Percentiles rank a stretch among this genome's conserved stretches.
Conservation (phyloP, 2,888 invertebrate species). For the Oscheius sp. region DNA sequence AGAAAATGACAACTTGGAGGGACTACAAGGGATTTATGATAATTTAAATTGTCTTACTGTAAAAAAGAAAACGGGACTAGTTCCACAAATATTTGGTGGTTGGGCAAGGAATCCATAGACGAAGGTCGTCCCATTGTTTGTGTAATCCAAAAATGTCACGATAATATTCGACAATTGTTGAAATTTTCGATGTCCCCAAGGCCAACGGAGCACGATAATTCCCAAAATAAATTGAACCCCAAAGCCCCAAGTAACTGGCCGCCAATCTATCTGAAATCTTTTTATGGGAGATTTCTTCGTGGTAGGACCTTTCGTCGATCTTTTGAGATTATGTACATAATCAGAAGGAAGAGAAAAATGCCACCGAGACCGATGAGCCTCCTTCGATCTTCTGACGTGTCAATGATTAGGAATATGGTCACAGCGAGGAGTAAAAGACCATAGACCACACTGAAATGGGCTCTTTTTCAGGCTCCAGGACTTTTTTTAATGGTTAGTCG, state of each 20-base stretch:
- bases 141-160: slow-evolving; percentile 84
- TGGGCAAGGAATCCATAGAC: slow-evolving; percentile 80
- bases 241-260: slow-evolving; percentile 84
- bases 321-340: slow-evolving; percentile 64
- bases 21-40: slow-evolving; percentile 45
- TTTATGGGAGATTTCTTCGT: background rate
- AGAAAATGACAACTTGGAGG: slow-evolving; percentile 71
- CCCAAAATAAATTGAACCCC: slow-evolving; percentile 87
- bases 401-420: slow-evolving; percentile 44
- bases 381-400: slow-evolving; percentile 51
- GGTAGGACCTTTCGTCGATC: slow-evolving; percentile 53
- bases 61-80: slow-evolving; percentile 83
- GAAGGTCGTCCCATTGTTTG: slow-evolving; percentile 83
- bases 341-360: slow-evolving; percentile 63
- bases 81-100: slow-evolving; percentile 70
- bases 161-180: slow-evolving; percentile 48
- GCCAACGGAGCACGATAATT: slow-evolving; percentile 81
- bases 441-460: slow-evolving; percentile 46
- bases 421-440: slow-evolving; percentile 41
- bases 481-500: background rate
- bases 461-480: background rate
- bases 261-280: slow-evolving; percentile 77
- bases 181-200: slow-evolving; percentile 51
- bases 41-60: slow-evolving; percentile 75
- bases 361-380: slow-evolving; percentile 66